Evolutionary conservation across 37 sponge, comb jelly and placozoan species (phyloP), one percentile per base, ranked within the genome.

Genomic region (Haliclona indistincta): DNA sequence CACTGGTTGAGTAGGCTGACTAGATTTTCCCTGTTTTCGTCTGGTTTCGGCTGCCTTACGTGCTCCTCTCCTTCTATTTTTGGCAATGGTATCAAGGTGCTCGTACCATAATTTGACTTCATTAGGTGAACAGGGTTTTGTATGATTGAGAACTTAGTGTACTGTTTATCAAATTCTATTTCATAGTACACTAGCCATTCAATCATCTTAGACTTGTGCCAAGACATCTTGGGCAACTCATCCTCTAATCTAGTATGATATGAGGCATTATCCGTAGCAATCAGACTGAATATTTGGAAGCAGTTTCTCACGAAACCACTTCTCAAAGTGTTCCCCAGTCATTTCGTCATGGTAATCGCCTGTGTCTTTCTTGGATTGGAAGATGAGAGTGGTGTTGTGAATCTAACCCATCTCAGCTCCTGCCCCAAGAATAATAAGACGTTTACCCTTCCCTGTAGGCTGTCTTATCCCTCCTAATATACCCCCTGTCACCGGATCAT

Each of bases 321-420:
- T 37, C 43, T 36, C 40, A 34, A 66, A 66, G 38, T 39, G 40
- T 32, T 66, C 43, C 6, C 19, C 10, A 66, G 11, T 66, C 67
- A 66, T 66, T 39, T 36, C 38, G n/a, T 66, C 67, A 66, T 66
- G 67, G 40, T 66, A 66, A 22, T 66, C 34, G 11, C 36, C 40
- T 19, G 67, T n/a, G 43, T 39, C 28, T 36, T 26, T 66, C 43
- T 66, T 66, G 28, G 60, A 11, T 58, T n/a, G 22, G 28, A 58
- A 58, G 28, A 58, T n/a, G 26, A 58, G 28, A 11, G 22, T 58
- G 28, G 60, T n/a, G 28, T 7, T n/a, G 19, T 19, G 19, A 39
- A 66, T 22, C 43, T 32, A 39, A 66, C 40, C 43, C 40, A n/a
- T 22, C 43, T 36, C 22, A 36, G 37, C 67, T n/a, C 67, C 67